Percentiles rank a stretch among this genome's conserved stretches.
These are phyloP conservation scores for Pangasius mekongensis DNA, from an alignment of 2,797 vertebrate species.

Conservation along the genomic window DNA sequence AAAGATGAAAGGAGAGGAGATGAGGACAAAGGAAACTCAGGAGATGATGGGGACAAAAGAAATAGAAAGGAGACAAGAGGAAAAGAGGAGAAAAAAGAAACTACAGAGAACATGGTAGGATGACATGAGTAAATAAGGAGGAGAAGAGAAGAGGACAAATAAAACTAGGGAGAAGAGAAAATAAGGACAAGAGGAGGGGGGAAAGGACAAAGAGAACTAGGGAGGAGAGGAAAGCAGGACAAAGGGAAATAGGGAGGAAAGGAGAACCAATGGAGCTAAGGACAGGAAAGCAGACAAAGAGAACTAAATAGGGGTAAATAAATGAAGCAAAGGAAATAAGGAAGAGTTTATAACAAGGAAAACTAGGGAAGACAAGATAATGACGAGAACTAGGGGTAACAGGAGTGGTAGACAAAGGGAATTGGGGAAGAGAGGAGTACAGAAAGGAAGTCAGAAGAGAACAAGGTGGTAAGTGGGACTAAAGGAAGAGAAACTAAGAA, in stretches of 20 bases:
- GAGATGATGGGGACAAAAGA: slow-evolving; percentile 11
- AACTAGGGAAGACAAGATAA: not conserved
- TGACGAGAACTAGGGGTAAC: not conserved
- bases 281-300: slow-evolving; percentile 4
- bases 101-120: not conserved
- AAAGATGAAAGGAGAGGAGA: slow-evolving; percentile 21
- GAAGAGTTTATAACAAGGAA: not conserved
- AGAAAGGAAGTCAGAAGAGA: not conserved
- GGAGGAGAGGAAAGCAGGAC: not conserved
- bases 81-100: not conserved
- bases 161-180: not conserved
- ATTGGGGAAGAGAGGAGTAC: not conserved
- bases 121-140: not conserved
- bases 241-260: not conserved
- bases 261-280: not conserved
- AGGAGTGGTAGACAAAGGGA: too few relatives aligned
- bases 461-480: not conserved
- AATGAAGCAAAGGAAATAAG: not conserved
- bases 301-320: not conserved
- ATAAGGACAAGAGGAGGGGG: not conserved
- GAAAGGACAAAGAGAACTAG: not conserved
- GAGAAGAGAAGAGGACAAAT: not conserved
- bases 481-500: not conserved
- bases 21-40: slow-evolving; percentile 17
- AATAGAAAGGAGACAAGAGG: slow-evolving; percentile 10